These are phyloP conservation scores for Silurus asotus DNA, from an alignment of 2,113 vertebrate species.

Conservation along the genomic window DNA sequence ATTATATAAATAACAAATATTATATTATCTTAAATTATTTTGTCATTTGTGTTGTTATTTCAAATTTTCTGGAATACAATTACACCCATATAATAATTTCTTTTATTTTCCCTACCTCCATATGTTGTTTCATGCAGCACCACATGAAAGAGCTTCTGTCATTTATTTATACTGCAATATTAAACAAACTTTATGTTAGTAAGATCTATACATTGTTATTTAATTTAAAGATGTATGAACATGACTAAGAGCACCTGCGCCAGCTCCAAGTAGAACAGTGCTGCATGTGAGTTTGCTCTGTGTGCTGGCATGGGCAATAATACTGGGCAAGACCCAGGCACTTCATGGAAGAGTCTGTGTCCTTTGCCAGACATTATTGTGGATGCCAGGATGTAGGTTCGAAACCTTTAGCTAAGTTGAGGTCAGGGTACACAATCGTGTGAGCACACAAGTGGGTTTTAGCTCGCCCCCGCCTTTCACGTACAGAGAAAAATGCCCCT, in stretches of 20 bases:
- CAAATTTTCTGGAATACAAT: neutral
- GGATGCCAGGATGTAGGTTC: constrained; percentile 57
- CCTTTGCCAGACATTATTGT: constrained; percentile 44
- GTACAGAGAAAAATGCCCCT: constrained; percentile 57
- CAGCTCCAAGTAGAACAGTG: neutral
- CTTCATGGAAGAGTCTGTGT: constrained; percentile 31
- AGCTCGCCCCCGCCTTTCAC: constrained; percentile 57
- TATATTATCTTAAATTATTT: neutral
- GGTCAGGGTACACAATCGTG: constrained; percentile 59
- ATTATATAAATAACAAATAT: neutral
- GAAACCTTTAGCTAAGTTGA: constrained; percentile 55
- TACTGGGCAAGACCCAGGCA: neutral
- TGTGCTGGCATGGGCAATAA: constrained; percentile 32
- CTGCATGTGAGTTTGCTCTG: constrained; percentile 2
- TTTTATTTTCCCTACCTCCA: constrained; percentile 4
- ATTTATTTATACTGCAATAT: constrained; percentile 2
- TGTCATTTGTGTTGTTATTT: neutral
- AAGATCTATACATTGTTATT: constrained; percentile 1
- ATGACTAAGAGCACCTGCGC: neutral
- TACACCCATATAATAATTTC: neutral
- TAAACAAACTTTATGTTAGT: constrained; percentile 19
- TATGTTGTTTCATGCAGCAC: neutral
- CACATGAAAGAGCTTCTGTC: neutral
- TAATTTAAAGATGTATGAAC: constrained; percentile 8
- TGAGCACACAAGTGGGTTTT: constrained; percentile 64